Evolutionary conservation across 2,797 vertebrate genomes (phyloP).

Genomic region (Pygocentrus nattereri): DNA sequence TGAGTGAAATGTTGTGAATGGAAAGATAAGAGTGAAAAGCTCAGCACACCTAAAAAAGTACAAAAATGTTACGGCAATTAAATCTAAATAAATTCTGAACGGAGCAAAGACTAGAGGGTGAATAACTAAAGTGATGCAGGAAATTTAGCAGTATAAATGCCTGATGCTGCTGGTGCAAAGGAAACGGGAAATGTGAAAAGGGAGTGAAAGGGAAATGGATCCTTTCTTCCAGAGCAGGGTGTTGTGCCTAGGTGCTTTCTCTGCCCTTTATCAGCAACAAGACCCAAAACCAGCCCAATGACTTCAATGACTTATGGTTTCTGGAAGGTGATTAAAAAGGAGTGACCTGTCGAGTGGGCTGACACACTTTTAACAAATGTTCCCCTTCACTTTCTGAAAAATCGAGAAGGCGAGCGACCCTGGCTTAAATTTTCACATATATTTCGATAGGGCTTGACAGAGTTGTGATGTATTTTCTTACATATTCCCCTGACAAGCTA

Average conservation of each 20-base stretch:
- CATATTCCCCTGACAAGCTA: conserved; percentile 60
- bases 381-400: conserved; percentile 38
- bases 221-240: conserved; percentile 45
- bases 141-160: conserved; percentile 56
- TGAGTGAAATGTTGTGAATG: conserved; percentile 60
- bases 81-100: conserved; percentile 72
- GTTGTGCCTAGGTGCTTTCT: conserved; percentile 46
- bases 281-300: conserved; percentile 14
- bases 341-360: conserved; percentile 58
- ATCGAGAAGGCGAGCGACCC: conserved; percentile 45
- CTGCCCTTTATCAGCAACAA: conserved; percentile 63
- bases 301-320: conserved; percentile 62
- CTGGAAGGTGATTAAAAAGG: conserved; percentile 54
- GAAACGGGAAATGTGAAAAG: conserved; percentile 54
- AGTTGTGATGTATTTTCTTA: conserved; percentile 54
- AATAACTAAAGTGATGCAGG: conserved; percentile 66
- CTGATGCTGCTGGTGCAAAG: conserved; percentile 51
- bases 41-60: conserved; percentile 64
- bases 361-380: conserved; percentile 63
- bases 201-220: conserved; percentile 56
- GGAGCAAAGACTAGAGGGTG: conserved; percentile 56
- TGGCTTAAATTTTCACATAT: conserved; percentile 56
- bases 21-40: conserved; percentile 67
- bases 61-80: conserved; percentile 69
- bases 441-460: conserved; percentile 54